Conservation (phyloP, 2,113 vertebrate genomes). For the Eurypyga helias region DNA sequence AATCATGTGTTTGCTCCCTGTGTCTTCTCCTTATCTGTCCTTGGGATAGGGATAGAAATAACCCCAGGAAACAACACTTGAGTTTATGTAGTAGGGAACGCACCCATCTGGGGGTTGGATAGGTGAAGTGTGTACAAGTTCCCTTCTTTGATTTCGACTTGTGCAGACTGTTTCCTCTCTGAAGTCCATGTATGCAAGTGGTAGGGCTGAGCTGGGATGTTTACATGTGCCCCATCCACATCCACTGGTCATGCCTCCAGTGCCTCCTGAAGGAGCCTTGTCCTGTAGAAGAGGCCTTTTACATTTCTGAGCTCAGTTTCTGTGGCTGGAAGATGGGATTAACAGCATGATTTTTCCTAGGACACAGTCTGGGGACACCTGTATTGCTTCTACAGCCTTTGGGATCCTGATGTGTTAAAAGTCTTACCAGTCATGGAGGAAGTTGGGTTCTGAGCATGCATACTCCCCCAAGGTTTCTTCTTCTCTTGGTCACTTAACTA, state of each 20-base stretch:
- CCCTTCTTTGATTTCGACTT: not conserved
- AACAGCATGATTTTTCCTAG: slow-evolving; percentile 84
- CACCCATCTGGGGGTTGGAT: not conserved
- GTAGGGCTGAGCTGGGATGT: not conserved
- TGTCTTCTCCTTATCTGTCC: not conserved
- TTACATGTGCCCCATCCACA: not conserved
- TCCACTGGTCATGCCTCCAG: not conserved
- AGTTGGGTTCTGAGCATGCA: not conserved
- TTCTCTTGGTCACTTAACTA: not conserved
- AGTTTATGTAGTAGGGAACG: not conserved
- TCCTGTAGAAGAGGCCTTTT: slow-evolving; percentile 61
- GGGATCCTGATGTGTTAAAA: slow-evolving; percentile 84
- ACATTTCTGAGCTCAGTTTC: slow-evolving; percentile 83
- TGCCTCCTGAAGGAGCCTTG: not conserved
- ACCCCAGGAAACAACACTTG: not conserved
- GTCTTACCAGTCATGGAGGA: not conserved
- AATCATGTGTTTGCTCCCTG: not conserved
- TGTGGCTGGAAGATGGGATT: slow-evolving; percentile 81
- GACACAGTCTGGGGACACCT: slow-evolving; percentile 85
- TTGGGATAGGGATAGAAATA: not conserved
- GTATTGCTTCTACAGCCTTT: slow-evolving; percentile 84
- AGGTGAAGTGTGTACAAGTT: not conserved
- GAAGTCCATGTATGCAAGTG: not conserved
- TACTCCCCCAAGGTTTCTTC: not conserved
- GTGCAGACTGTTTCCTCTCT: not conserved